Evolutionary conservation across 1,140 invertebrate genomes (phyloP), one percentile per base, ranked within the genome.

Genomic region (Drosophila punjabiensis): DNA sequence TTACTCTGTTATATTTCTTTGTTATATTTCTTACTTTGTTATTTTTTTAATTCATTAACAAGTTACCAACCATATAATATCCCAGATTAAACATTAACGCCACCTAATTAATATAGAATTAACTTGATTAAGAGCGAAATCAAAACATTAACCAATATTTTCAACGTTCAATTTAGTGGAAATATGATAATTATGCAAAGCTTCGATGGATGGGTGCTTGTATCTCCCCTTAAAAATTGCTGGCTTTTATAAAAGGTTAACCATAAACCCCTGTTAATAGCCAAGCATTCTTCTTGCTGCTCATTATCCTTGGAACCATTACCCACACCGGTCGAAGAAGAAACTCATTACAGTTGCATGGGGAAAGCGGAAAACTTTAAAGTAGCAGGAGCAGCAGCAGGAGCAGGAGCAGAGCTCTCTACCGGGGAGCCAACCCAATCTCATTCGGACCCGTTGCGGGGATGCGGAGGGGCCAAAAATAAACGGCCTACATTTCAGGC

Each of bases 401-500:
- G 16, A 75, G 62, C 68, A 55, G 52, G 16, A 55, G 52, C 32
- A 48, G 73, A 18, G 30, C 33, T 39, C 55, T 16, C 65, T 64
- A 52, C 63, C 60, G 45, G 45, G 45, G 20, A 39, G 37, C 28
- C 20, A 13, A 55, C 20, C 67, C 67, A 52, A 68, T 55, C 66
- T 60, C 53, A 59, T 62, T 77, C 73, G 41, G 61, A 30, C 30
- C 24, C 39, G 10, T 20, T 50, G 61, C 61, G 66, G 66, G 35
- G 61, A 39, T 48, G 32, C 43, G 9, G 43, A 5, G 41, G 63
- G 32, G 43, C 47, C 75, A 64, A 62, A 82, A 87, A 86, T 79
- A 83, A 76, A 71, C 84, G 80, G 76, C 79, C 84, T 86, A 88
- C 79, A 80, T 86, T 83, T 83, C 30, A 62, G 53, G 30, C 43